Base-by-base conservation (phyloP, 30 jellyfish, hydroid and myxozoan genomes). In the Turritopsis rubra region DNA sequence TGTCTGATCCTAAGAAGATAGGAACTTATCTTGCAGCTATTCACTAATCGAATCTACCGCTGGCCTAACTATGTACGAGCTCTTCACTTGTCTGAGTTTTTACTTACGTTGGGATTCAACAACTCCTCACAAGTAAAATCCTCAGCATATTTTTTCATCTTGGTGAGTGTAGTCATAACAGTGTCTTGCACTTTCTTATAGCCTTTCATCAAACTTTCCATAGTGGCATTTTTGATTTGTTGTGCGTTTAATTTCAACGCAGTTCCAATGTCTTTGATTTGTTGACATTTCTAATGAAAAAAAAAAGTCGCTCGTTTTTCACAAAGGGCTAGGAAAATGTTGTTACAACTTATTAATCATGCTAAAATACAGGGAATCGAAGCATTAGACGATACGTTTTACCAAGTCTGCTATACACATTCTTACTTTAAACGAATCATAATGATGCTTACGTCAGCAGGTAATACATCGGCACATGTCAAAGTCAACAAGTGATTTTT, bases 101-200 rank as follows among this genome's bases (percentile, higher is more conserved):
- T 9, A 68, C 85, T 79, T 79, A 79, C 85, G 28, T 79, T 73
- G 13, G 85, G 85, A 79, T 79, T 79, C 25, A 79, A 21, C 21
- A 79, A 27, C 52, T 79, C 85, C 54, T 79, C 85, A 79, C 85
- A 79, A 21, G 85, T 79, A 53, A 79, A 79, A 1, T 27, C 54
- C 21, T 52, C 85, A 23, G 85, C 85, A 79, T 79, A 79, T 29
- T 79, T 52, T 79, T 79, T 79, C 76, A 79, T 29, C 30, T 23
- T 21, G 76, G 53, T 53, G 76, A 79, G 76, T 29, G 76, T 52
- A 18, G 71, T 53, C 65, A 52, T 30, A 0, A 79, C 77, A 7
- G 75, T 79, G 54, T 79, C 85, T 79, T 79, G 71, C 7, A 79
- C 85, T 21, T 79, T 79, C 8, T 52, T 53, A 27, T 30, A 79